phyloP scores from a whole-genome alignment of 2,888 invertebrate genomes.

The Lasioglossum malachurum region DNA sequence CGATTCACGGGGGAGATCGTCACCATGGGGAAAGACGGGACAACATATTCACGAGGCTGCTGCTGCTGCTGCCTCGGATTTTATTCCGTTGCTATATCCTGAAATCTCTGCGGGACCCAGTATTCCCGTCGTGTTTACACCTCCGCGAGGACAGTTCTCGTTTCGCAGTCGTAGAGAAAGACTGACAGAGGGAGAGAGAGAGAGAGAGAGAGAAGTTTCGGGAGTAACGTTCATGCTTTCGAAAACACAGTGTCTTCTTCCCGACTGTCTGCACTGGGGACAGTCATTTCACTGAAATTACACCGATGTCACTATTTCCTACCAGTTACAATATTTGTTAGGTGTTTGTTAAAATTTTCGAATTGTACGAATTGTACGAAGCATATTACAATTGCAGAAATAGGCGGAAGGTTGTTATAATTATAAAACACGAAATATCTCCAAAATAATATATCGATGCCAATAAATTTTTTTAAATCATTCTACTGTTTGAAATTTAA shows the following conservation, averaged over 20 bases:
- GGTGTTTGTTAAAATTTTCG: not conserved
- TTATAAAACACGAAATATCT: too few relatives aligned
- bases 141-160: conserved; percentile 34
- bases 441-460: too few relatives aligned
- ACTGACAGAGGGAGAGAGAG: conserved; percentile 27
- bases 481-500: too few relatives aligned
- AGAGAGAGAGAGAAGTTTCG: conserved; percentile 50
- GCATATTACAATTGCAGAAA: too few relatives aligned
- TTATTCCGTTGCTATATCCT: conserved; percentile 79
- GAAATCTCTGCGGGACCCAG: conserved; percentile 71
- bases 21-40: conserved; percentile 36
- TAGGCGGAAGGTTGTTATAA: too few relatives aligned
- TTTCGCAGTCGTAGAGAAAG: conserved; percentile 23
- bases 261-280: conserved; percentile 42
- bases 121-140: conserved; percentile 47
- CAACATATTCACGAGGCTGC: conserved; percentile 78
- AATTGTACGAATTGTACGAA: too few relatives aligned
- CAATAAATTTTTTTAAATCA: too few relatives aligned
- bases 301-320: not conserved
- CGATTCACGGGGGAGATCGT: conserved; percentile 30
- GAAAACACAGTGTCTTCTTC: conserved; percentile 62
- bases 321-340: not conserved
- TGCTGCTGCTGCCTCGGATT: conserved; percentile 68
- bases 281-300: conserved; percentile 63
- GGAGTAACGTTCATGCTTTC: conserved; percentile 64